Conservation (phyloP, 2,888 invertebrate species). For the Volucella zonaria region DNA sequence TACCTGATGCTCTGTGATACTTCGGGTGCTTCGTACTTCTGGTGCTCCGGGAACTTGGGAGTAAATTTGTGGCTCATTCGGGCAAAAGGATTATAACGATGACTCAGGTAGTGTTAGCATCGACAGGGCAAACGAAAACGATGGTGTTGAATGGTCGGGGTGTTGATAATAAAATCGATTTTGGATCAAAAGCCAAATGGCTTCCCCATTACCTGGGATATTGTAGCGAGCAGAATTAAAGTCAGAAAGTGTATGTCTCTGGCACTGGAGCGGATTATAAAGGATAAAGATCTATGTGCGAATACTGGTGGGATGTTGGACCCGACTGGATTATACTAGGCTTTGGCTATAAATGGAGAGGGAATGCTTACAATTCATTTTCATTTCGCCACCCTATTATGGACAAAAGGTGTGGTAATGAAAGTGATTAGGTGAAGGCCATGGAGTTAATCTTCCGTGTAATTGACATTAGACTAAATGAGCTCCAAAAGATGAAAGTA, state of each 20-base stretch:
- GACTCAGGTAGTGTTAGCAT: slow-evolving; percentile 50
- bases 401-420: slow-evolving; percentile 68
- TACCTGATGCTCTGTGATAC: background rate
- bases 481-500: slow-evolving; percentile 17
- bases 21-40: background rate
- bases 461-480: slow-evolving; percentile 62
- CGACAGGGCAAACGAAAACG: slow-evolving; percentile 25
- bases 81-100: slow-evolving; percentile 62
- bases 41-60: background rate
- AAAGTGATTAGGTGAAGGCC: slow-evolving; percentile 67
- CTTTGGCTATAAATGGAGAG: slow-evolving; percentile 2
- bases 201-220: slow-evolving; percentile 60
- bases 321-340: slow-evolving; percentile 36
- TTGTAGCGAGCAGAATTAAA: background rate
- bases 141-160: slow-evolving; percentile 20
- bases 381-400: slow-evolving; percentile 54
- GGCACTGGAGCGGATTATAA: slow-evolving; percentile 60
- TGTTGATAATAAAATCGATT: slow-evolving; percentile 65
- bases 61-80: slow-evolving; percentile 33
- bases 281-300: slow-evolving; percentile 56
- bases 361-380: slow-evolving; percentile 49
- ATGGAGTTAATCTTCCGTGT: slow-evolving; percentile 65
- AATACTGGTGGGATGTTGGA: slow-evolving; percentile 13
- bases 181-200: slow-evolving; percentile 71
- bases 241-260: slow-evolving; percentile 12